Evolutionary conservation across 2,888 invertebrate genomes (phyloP).

Genomic region (Rhagonycha fulva): DNA sequence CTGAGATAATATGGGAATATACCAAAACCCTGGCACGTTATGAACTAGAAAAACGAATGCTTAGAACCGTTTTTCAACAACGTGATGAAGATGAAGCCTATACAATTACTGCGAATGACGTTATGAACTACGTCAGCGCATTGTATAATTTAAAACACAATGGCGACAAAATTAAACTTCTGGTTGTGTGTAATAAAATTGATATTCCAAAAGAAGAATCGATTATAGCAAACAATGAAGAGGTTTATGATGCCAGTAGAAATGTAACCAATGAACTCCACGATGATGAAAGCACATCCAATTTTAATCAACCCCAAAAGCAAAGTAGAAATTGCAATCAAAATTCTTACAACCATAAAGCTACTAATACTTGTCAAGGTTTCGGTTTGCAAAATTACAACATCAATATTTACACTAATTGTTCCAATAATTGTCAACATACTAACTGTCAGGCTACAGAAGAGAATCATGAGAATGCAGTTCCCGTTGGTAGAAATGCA

Average conservation of each 20-base stretch:
- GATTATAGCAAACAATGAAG: constrained; percentile 2
- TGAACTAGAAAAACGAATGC: constrained; percentile 38
- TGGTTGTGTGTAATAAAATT: constrained; percentile 43
- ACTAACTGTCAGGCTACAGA: not conserved
- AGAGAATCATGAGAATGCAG: not conserved
- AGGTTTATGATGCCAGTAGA: not conserved
- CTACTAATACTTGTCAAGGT: not conserved
- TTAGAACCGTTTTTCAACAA: constrained; percentile 33
- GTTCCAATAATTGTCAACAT: not conserved
- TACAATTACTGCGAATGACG: constrained; percentile 35
- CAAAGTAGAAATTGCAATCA: not conserved
- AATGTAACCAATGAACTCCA: not conserved
- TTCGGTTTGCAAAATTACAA: not conserved
- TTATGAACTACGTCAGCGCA: constrained; percentile 34
- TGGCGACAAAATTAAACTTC: constrained; percentile 42
- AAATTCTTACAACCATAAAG: not conserved
- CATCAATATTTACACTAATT: not conserved
- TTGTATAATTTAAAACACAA: constrained; percentile 42
- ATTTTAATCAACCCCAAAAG: not conserved
- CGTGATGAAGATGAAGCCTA: not conserved
- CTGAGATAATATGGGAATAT: constrained; percentile 34
- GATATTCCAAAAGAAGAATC: constrained; percentile 30
- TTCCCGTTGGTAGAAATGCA: not conserved
- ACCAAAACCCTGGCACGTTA: constrained; percentile 39
- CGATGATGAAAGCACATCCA: not conserved